Base-by-base conservation (phyloP, 92 coral and sea anemone species). In the Hydrozoanthus gracilis region DNA sequence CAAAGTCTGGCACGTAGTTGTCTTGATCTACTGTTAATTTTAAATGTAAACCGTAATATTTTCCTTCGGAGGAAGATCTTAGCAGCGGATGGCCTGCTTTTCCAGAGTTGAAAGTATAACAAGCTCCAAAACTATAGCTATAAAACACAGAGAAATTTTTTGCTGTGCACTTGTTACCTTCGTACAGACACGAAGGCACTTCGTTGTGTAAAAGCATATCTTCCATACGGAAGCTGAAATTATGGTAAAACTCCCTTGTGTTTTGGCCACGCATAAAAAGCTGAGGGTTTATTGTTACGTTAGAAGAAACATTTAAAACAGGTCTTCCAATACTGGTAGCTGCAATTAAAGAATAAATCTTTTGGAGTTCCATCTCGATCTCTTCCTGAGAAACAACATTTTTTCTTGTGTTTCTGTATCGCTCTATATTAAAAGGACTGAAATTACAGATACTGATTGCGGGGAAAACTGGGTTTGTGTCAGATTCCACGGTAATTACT, bases 101-200 rank as follows among this genome's bases (percentile, higher is more conserved):
- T 11, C 79, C 91, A 51, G 92, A 87, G 82, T 92, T 92, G 47
- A 89, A 92, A 11, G 95, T 89, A 58, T 45, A 89, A 52, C 95
- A 92, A 71, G 75, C 82, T 58, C 91, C 92, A 14, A 83, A 49
- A 10, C n/a, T 20, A 3, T 61, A 7, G 62, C 17, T 83, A 10
- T 71, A 52, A 18, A 82, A 67, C 13, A 80, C 17, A 10, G 92
- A 89, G 55, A 92, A 92, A 44, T 89, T 89, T 6, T 51, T 47
- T 52, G 84, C 71, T 7, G 49, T 14, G 77, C 95, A 92, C 7
- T 14, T 13, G 16, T 14, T 51, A 51, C 92, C 91, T 18, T 77
- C 69, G 60, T 85, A 83, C 14, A 49, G 12, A 50, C 95, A 92
- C 3, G 90, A 88, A 12, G 16, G 51, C 5, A 76, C 58, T 71